Evolutionary conservation across 2,888 invertebrate genomes (phyloP).

Genomic region (Sminthurinus aureus): DNA sequence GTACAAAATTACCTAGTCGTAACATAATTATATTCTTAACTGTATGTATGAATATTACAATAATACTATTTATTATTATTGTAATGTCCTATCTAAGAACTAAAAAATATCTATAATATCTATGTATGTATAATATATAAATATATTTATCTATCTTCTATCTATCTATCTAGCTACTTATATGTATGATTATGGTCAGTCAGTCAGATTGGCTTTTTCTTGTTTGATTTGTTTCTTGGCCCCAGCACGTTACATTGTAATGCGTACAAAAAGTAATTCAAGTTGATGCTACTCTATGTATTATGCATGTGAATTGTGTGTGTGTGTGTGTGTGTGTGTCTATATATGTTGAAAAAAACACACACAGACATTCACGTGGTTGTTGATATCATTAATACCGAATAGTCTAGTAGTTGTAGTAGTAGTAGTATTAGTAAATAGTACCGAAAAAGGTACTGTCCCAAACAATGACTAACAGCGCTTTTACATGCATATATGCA

Average conservation of each 20-base stretch:
- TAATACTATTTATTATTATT: background rate
- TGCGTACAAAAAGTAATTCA: background rate
- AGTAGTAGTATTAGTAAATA: background rate
- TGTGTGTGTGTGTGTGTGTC: background rate
- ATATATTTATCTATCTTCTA: background rate
- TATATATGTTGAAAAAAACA: background rate
- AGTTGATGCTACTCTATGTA: background rate
- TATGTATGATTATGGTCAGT: conserved; percentile 35
- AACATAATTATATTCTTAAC: conserved; percentile 7
- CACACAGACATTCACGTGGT: background rate
- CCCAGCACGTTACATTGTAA: conserved; percentile 4
- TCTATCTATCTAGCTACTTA: background rate
- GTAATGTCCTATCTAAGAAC: conserved; percentile 1
- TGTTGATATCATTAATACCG: background rate
- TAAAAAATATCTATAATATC: no score
- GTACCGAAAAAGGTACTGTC: conserved; percentile 11
- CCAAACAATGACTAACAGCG: conserved; percentile 4
- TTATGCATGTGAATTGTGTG: background rate
- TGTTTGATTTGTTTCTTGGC: conserved; percentile 10
- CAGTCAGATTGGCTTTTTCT: conserved; percentile 43
- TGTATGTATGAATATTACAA: background rate
- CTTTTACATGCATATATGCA: background rate
- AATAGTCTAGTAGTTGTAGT: background rate
- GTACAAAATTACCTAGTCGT: background rate
- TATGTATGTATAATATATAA: no score